phyloP scores from a whole-genome alignment of 2,888 invertebrate genomes.

The Sarcophaga variegata region DNA sequence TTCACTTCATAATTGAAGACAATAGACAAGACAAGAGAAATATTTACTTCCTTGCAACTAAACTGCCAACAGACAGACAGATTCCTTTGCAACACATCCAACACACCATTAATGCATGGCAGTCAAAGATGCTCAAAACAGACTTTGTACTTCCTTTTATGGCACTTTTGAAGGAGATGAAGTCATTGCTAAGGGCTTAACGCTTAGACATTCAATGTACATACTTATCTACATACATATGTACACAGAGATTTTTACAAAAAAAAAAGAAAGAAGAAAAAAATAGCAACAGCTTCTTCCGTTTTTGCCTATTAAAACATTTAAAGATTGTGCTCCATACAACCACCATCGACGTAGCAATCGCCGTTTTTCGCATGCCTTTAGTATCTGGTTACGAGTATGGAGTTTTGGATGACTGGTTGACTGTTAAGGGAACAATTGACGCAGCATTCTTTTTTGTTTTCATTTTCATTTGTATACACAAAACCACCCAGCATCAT shows the following conservation, averaged over 20 bases:
- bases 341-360: neutral
- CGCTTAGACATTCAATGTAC: neutral
- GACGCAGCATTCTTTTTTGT: neutral
- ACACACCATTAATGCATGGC: slow-evolving; percentile 2
- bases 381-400: neutral
- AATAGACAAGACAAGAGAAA: slow-evolving; percentile 37
- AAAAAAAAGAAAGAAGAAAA: neutral
- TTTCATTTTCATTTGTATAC: slow-evolving; percentile 20
- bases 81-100: neutral
- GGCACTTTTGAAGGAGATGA: slow-evolving; percentile 32
- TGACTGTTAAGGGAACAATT: neutral
- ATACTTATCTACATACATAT: neutral
- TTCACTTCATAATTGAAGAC: slow-evolving; percentile 38
- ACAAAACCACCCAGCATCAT: slow-evolving; percentile 49
- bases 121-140: neutral
- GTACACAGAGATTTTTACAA: neutral
- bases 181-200: slow-evolving; percentile 32
- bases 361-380: neutral
- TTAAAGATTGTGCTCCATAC: neutral
- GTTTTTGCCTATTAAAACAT: slow-evolving; percentile 37
- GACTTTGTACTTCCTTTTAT: slow-evolving; percentile 47
- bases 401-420: neutral
- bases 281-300: slow-evolving; percentile 56
- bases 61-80: neutral
- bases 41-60: slow-evolving; percentile 55